Evolutionary conservation across 1,140 invertebrate genomes (phyloP).

Genomic region (Drosophila lacteicornis): DNA sequence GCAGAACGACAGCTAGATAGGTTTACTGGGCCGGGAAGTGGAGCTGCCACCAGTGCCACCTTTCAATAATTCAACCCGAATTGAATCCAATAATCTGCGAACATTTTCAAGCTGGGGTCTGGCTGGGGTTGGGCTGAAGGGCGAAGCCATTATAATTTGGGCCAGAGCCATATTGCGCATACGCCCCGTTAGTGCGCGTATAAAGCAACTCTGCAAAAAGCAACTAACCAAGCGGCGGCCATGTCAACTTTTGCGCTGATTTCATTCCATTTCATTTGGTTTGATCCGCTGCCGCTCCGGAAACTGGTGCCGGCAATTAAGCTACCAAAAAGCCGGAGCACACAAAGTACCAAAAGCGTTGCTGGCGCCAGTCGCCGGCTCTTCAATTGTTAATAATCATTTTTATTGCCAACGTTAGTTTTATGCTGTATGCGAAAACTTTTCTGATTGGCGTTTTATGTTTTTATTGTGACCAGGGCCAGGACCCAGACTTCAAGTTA

Average conservation of each 20-base stretch:
- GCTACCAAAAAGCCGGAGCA: conserved; percentile 53
- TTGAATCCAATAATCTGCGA: conserved; percentile 60
- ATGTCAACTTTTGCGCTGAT: conserved; percentile 73
- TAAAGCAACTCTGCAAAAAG: conserved; percentile 43
- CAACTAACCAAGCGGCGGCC: conserved; percentile 47
- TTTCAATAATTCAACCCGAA: conserved; percentile 74
- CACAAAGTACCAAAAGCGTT: conserved; percentile 44
- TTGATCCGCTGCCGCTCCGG: conserved; percentile 42
- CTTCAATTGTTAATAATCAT: conserved; percentile 84
- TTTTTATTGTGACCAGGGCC: conserved; percentile 72
- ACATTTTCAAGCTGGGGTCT: not conserved
- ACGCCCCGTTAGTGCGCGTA: conserved; percentile 44
- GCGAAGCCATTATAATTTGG: conserved; percentile 32
- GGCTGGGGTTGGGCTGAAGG: not conserved
- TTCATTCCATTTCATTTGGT: conserved; percentile 70
- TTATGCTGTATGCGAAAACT: conserved; percentile 79
- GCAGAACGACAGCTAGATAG: conserved; percentile 42
- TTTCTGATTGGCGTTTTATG: conserved; percentile 80
- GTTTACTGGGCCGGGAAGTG: conserved; percentile 41
- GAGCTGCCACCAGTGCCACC: conserved; percentile 50
- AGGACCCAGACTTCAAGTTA: conserved; percentile 62
- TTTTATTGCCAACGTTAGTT: conserved; percentile 80
- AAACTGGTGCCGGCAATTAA: conserved; percentile 81
- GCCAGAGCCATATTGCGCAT: conserved; percentile 53
- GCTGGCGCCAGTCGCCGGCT: conserved; percentile 75